Conservation (phyloP, 2,888 invertebrate species). For the Orthosia gracilis region DNA sequence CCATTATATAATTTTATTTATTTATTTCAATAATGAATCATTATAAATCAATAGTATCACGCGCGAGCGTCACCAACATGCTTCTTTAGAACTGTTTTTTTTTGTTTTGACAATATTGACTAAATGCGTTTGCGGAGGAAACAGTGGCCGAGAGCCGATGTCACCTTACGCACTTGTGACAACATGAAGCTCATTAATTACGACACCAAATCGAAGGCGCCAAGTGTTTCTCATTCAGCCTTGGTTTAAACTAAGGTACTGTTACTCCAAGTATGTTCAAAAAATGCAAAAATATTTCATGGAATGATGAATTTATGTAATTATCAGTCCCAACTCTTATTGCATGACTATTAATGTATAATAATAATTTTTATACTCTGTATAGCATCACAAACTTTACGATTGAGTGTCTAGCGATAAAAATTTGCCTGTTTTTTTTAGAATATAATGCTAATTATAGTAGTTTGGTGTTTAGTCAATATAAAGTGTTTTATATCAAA, state of each 20-base stretch:
- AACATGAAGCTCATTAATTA: conserved; percentile 20
- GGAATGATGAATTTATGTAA: conserved; percentile 65
- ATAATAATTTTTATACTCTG: conserved; percentile 68
- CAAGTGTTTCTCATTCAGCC: conserved; percentile 14
- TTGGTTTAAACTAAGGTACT: conserved; percentile 18
- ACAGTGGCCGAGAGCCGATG: conserved; percentile 2
- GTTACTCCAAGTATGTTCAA: conserved; percentile 32
- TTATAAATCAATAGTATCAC: conserved; percentile 40
- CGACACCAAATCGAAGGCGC: conserved; percentile 18
- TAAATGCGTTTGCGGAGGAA: conserved; percentile 18
- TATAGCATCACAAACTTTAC: conserved; percentile 66
- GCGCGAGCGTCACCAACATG: conserved; percentile 21
- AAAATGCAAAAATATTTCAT: conserved; percentile 66
- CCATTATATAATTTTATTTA: conserved; percentile 50
- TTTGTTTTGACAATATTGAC: conserved; percentile 10
- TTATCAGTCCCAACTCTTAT: conserved; percentile 64
- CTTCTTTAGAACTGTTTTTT: conserved; percentile 15
- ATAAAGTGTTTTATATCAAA: conserved; percentile 56
- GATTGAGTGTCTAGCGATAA: conserved; percentile 39
- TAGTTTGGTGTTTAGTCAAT: conserved; percentile 64
- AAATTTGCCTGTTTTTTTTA: conserved; percentile 38
- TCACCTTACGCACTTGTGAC: conserved; percentile 16
- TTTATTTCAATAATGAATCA: conserved; percentile 25
- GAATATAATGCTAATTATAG: conserved; percentile 56
- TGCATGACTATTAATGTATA: conserved; percentile 56